Evolutionary conservation across 2,797 vertebrate species (phyloP), one percentile per base, ranked within the genome.

Genomic region (Amphiprion clarkii): DNA sequence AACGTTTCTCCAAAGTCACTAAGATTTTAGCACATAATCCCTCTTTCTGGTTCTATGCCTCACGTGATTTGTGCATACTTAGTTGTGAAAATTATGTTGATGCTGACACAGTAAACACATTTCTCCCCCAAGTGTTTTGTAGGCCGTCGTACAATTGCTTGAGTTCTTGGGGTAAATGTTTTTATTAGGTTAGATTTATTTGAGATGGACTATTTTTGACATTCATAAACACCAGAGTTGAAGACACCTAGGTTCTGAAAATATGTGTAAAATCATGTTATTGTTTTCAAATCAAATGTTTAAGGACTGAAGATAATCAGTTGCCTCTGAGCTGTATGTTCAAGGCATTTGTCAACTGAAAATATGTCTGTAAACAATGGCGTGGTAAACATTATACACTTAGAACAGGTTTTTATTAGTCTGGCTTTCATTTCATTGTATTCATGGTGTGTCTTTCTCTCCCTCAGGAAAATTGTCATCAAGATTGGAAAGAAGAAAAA

Each of bases 401-500:
- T 48, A 1, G 17, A 52, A 13, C 10, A 31, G 52, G 40, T 39
- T 73, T 73, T 46, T 0, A 42, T 67, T 54, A 19, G 14, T 67
- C 59, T 54, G 7, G n/a, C n/a, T 8, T 52, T 49, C 5, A 19
- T 67, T 13, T 53, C 39, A 17, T 78, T 2, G 5, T 79, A 27
- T 39, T 70, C 3, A 75, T 46, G 5, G 6, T 61, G 7, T 82
- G 21, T 81, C 71, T 61, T 64, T 65, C 40, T 31, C 11, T 77
- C 52, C 40, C 29, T 83, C 53, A 99, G 98, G 75, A 99, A 99
- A 93, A 96, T 99, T 60, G 97, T 99, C 78, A 99, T 99, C 90
- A 99, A 98, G 60, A 94, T 99, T 88, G 96, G 97, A 85, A 98
- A 97, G 93, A 99, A 97, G 92, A 98, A 99, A 88, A 99, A 98